Base-by-base conservation (phyloP, 2,113 vertebrate species). In the Anser cygnoides region DNA sequence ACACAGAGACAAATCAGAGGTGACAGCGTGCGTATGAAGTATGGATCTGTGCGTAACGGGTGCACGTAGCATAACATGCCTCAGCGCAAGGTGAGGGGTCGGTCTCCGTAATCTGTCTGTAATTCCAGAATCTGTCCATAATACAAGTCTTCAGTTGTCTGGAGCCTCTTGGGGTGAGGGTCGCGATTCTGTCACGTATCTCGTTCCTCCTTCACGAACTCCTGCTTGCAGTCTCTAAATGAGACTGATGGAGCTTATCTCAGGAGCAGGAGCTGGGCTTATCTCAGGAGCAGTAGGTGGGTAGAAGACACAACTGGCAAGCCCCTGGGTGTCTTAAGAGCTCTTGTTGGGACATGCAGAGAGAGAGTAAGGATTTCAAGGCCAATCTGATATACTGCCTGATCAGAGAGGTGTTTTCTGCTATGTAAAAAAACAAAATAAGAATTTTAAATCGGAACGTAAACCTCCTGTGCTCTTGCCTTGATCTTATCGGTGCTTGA, bases 351-450 rank as follows among this genome's bases (percentile, higher is more conserved):
- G 87, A 58, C 95, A 93, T 41, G 95, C 65, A 93, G 65, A 87
- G 52, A 81, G 67, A 63, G 66, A 91, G 43, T 89, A 78, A 72
- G 26, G 57, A 61, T 92, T 87, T 95, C 35, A 87, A 90, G 82
- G 83, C 87, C 58, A 52, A 95, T 93, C 93, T 97, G 95, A 97
- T 95, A 96, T 94, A 65, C 35, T 81, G 35, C 9, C 62, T 84
- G 46, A 95, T 95, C 70, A 95, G 73, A 84, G 58, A 79, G 76
- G 59, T 78, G 62, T 85, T 90, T 93, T 88, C 63, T 96, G 74
- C 86, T 92, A 93, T 82, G 59, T 96, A 87, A 96, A 96, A 96
- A 96, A 90, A 76, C 80, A 87, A 86, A 95, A 84, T 58, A 85
- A 46, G 72, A 87, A 92, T 94, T 97, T 93, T 50, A 90, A 96